These are phyloP conservation scores for Mythimna albipuncta DNA, from an alignment of 2,888 invertebrate genomes.

Conservation along the genomic window DNA sequence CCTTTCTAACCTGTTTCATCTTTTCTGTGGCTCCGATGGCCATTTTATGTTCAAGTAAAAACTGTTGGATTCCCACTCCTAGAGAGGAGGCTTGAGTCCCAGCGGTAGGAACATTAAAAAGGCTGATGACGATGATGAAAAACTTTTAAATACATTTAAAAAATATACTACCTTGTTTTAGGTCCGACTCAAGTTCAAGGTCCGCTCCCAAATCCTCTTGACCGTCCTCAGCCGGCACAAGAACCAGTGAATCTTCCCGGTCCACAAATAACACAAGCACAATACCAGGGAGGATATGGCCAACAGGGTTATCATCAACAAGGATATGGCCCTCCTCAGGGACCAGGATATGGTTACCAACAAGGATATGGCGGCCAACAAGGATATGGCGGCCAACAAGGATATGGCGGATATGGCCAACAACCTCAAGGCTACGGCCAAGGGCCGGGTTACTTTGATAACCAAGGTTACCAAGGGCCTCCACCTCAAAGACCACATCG, in stretches of 20 bases:
- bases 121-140: no score
- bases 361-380: not conserved
- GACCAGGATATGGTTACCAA: not conserved
- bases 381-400: not conserved
- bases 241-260: not conserved
- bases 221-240: not conserved
- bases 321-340: not conserved
- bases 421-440: no score
- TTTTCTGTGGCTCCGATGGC: no score
- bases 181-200: constrained; percentile 12
- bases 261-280: not conserved
- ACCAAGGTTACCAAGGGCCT: not conserved
- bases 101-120: no score
- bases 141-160: no score
- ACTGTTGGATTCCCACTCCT: no score
- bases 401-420: not conserved
- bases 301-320: not conserved
- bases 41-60: no score
- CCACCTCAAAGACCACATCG: not conserved
- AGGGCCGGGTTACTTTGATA: no score
- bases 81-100: no score
- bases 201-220: not conserved
- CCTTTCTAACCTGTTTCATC: no score
- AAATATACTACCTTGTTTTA: not conserved
- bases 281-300: not conserved